Conservation (phyloP, 2,113 vertebrate species). For the Ranitomeya variabilis region DNA sequence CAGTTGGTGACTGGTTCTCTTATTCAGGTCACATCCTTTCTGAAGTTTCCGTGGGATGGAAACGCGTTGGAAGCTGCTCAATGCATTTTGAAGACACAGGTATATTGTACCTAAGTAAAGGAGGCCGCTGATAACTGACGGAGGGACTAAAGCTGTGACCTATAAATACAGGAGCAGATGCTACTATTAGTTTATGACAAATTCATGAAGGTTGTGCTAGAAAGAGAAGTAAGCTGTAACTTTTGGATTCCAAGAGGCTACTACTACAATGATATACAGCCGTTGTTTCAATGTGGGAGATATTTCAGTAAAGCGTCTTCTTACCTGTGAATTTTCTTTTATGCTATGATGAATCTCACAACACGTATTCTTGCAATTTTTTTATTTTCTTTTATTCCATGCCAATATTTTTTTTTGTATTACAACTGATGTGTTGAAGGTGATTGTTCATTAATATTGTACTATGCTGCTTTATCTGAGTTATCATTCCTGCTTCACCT, state of each 20-base stretch:
- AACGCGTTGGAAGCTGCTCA: background rate
- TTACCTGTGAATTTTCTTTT: background rate
- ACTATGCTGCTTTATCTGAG: background rate
- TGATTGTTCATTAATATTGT: background rate
- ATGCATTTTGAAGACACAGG: background rate
- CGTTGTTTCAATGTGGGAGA: background rate
- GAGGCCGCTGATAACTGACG: background rate
- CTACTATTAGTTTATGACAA: background rate
- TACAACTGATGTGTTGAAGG: background rate
- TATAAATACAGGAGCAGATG: background rate
- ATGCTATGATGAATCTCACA: background rate
- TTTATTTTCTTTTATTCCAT: background rate
- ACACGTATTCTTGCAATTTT: too few relatives aligned
- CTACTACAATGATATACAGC: slow-evolving; percentile 6
- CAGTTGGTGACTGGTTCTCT: background rate
- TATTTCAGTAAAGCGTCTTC: background rate
- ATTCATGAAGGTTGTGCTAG: background rate
- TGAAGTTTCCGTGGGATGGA: background rate
- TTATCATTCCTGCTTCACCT: background rate
- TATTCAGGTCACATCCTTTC: background rate
- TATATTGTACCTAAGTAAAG: background rate
- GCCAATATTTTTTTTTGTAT: background rate
- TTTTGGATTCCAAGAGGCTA: background rate
- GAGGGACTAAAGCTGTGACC: background rate
- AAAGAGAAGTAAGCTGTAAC: background rate